Percentiles rank a stretch among this genome's conserved stretches.
phyloP scores from a whole-genome alignment of 2,888 invertebrate species.

The Netelia melanura region DNA sequence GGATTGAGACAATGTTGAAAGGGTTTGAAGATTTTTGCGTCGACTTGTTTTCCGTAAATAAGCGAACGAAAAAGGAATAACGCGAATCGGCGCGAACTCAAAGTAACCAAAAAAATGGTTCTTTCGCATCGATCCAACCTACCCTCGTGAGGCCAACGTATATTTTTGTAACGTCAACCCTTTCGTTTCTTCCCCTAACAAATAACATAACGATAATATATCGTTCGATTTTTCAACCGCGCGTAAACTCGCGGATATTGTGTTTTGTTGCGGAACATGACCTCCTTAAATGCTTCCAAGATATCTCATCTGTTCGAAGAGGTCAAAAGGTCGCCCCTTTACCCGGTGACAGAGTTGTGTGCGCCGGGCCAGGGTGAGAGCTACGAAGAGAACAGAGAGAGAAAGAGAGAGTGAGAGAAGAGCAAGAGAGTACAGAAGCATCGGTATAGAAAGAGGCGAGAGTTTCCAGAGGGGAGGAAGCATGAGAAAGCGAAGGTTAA shows the following conservation, averaged over 20 bases:
- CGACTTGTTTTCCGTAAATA: background rate
- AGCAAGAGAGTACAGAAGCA: constrained; percentile 18
- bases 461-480: constrained; percentile 22
- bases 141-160: too few relatives aligned
- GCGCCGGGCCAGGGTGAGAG: constrained; percentile 39
- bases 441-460: constrained; percentile 23
- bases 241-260: background rate
- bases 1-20: background rate
- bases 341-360: constrained; percentile 69
- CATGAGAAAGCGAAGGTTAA: constrained; percentile 63
- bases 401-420: constrained; percentile 4
- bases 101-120: background rate
- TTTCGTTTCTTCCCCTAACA: too few relatives aligned
- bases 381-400: background rate
- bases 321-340: constrained; percentile 69
- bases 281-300: constrained; percentile 46
- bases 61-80: background rate
- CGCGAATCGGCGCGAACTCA: background rate
- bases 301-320: constrained; percentile 57
- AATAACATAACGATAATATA: background rate
- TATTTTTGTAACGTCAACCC: too few relatives aligned
- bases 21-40: background rate
- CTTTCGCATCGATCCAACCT: too few relatives aligned
- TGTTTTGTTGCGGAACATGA: constrained; percentile 14
- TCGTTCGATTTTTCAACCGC: background rate